phyloP scores from a whole-genome alignment of 2,113 vertebrate species.

The Promerops cafer region DNA sequence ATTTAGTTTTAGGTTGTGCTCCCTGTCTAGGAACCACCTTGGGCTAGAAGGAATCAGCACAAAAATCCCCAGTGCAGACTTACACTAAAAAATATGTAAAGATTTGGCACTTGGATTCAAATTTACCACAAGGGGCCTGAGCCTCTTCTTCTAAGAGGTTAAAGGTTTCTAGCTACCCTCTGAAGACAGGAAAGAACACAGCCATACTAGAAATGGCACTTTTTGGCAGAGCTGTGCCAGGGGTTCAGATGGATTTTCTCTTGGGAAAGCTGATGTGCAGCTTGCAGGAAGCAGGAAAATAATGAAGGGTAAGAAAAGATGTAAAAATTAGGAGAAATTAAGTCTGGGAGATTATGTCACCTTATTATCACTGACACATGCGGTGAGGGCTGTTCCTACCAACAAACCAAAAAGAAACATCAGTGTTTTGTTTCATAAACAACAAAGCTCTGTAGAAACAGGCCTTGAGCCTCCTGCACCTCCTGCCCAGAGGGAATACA shows the following conservation, averaged over 20 bases:
- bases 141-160: background rate
- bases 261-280: background rate
- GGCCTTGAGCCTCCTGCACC: background rate
- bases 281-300: background rate
- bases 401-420: background rate
- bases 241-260: background rate
- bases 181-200: background rate
- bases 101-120: background rate
- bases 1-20: background rate
- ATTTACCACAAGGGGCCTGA: background rate
- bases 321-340: background rate
- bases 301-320: background rate
- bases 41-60: background rate
- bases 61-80: background rate
- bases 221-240: background rate
- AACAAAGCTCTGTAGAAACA: background rate
- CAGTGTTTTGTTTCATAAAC: background rate
- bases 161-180: background rate
- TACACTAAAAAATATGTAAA: background rate
- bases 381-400: background rate
- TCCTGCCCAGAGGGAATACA: background rate
- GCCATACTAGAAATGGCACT: background rate
- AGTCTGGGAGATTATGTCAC: background rate
- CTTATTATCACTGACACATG: background rate
- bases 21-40: background rate